Percentiles rank a stretch among this genome's conserved stretches.
These are phyloP conservation scores for Liolophura sinensis DNA, from an alignment of 1,140 invertebrate species.

Conservation along the genomic window DNA sequence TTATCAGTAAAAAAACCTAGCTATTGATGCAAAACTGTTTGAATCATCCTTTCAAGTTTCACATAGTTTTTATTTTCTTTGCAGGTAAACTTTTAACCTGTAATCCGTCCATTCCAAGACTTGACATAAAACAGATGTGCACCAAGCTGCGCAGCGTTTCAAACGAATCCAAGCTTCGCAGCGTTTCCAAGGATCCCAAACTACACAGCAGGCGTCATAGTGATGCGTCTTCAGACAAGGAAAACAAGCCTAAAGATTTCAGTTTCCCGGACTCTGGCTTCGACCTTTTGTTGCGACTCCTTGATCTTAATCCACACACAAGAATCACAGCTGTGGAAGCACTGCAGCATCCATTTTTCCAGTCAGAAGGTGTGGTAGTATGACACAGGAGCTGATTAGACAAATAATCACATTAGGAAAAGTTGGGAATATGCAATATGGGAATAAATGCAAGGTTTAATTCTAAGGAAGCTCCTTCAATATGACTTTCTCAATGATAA, in stretches of 20 bases:
- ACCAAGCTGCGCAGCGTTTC: conserved; percentile 26
- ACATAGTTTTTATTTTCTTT: conserved; percentile 15
- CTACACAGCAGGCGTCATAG: too few relatives aligned
- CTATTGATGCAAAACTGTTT: neutral
- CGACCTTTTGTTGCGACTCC: conserved; percentile 47
- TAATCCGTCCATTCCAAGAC: conserved; percentile 60
- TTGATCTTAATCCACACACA: conserved; percentile 52
- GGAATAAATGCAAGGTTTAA: neutral
- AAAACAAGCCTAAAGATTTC: neutral
- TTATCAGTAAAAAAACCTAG: neutral
- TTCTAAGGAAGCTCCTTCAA: conserved; percentile 1
- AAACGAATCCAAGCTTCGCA: neutral
- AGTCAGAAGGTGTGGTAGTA: neutral
- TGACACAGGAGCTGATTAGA: conserved; percentile 1
- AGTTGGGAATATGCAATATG: conserved; percentile 5
- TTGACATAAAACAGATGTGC: conserved; percentile 60
- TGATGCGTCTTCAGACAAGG: conserved; percentile 1
- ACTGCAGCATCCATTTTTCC: conserved; percentile 50
- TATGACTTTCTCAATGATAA: too few relatives aligned
- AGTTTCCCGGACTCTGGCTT: conserved; percentile 46
- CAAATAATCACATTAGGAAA: conserved; percentile 5
- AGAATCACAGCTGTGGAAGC: conserved; percentile 54
- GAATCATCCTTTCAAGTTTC: neutral
- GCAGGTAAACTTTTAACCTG: conserved; percentile 64
- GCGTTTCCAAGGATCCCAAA: too few relatives aligned